A percentile compares a stretch with the other conserved stretches of the same genome.
These are phyloP conservation scores for Glandiceps talaboti DNA, from an alignment of 53 echinoderm and acorn worm genomes.

Conservation along the genomic window DNA sequence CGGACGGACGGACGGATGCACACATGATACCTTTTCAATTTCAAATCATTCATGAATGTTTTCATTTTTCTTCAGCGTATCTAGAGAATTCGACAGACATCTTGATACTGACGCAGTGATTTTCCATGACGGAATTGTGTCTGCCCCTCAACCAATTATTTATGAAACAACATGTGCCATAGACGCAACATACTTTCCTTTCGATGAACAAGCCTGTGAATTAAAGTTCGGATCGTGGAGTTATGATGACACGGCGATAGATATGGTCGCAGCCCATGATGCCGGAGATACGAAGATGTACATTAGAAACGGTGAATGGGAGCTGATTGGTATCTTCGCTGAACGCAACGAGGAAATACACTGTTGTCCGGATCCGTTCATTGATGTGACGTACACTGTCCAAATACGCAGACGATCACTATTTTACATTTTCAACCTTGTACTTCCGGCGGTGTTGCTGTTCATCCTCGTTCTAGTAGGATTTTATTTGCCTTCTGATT, in stretches of 20 bases:
- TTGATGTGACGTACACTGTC: not conserved
- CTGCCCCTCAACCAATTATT: not conserved
- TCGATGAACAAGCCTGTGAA: not conserved
- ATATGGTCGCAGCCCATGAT: not conserved
- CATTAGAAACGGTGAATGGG: not conserved
- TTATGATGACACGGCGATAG: not conserved
- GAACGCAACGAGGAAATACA: not conserved
- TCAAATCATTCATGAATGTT: no score
- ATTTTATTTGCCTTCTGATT: not conserved
- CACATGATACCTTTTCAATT: no score
- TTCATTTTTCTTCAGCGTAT: not conserved
- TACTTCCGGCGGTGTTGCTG: not conserved
- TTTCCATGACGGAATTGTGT: not conserved
- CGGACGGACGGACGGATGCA: no score
- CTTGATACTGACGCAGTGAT: not conserved
- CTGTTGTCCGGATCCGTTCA: not conserved
- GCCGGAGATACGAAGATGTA: not conserved
- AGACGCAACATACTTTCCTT: not conserved
- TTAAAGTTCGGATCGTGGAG: not conserved
- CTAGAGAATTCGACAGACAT: not conserved
- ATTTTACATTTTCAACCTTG: not conserved
- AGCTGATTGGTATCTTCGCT: not conserved
- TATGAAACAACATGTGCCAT: not conserved
- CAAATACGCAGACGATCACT: not conserved
- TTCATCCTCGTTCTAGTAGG: not conserved